Evolutionary conservation across 1,140 invertebrate genomes (phyloP), one percentile per base, ranked within the genome.

Genomic region (Lordiphosa mommai): DNA sequence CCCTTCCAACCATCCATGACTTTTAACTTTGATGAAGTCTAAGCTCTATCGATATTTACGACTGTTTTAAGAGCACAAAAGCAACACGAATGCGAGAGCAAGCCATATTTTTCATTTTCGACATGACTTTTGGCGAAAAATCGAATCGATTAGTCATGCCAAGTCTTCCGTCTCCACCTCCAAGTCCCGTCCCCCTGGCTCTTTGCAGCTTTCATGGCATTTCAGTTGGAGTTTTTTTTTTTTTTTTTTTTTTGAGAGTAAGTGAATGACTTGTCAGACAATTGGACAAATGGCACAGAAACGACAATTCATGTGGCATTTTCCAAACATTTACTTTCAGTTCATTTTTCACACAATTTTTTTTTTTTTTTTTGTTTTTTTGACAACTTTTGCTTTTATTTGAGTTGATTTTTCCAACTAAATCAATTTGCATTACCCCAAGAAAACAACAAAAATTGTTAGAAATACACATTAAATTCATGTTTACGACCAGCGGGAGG

Each of bases 71-170:
- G 50, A 44, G 59, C 43, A 48, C 29, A 65, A 33, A 27, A 27
- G 23, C 23, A 27, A 27, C 23, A 27, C 23, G 23, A 27, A 27
- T 7, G 23, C 23, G 23, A 27, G 23, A 27, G 23, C 23, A 27
- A 27, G 16, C 46, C 16, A 47, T 60, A 60, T 23, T 48, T 59
- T 23, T 36, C 23, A 50, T 46, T 61, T 70, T 73, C 55, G 56
- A 52, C 66, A 58, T 72, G 76, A 66, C 61, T 80, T 82, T 80
- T 82, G 71, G 61, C 77, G 66, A 82, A 72, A 71, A 80, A 80
- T 82, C 77, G 72, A 82, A 82, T 82, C 76, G 76, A 84, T 82
- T 82, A 82, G 76, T 82, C 76, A 82, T 82, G 76, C 66, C 74
- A 67, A 79, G 73, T 66, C 71, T n/a, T n/a, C 76, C 69, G 53